These are phyloP conservation scores for Cryptus armator DNA, from an alignment of 2,888 invertebrate species.

Conservation along the genomic window DNA sequence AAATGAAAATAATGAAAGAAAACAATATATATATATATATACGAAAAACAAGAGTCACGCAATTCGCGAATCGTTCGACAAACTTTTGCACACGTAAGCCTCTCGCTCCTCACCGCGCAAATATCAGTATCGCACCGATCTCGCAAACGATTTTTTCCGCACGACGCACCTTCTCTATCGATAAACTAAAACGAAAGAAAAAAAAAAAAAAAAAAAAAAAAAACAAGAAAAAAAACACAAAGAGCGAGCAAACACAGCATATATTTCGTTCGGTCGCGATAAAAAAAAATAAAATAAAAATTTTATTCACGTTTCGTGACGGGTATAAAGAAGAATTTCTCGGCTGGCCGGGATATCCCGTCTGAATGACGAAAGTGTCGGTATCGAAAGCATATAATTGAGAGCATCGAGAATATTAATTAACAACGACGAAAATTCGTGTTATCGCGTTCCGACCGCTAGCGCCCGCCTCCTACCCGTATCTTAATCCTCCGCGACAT, in stretches of 20 bases:
- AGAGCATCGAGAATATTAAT: slow-evolving; percentile 26
- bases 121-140: slow-evolving; percentile 25
- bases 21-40: background rate
- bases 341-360: slow-evolving; percentile 64
- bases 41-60: slow-evolving; percentile 6
- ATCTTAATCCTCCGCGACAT: slow-evolving; percentile 19
- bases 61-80: slow-evolving; percentile 25
- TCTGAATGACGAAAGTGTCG: slow-evolving; percentile 21
- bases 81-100: slow-evolving; percentile 34
- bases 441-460: slow-evolving; percentile 32
- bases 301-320: slow-evolving; percentile 18
- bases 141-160: slow-evolving; percentile 11
- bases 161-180: slow-evolving; percentile 14
- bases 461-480: background rate
- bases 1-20: slow-evolving; percentile 10
- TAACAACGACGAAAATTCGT: background rate
- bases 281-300: background rate
- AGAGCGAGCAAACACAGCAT: background rate
- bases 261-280: slow-evolving; percentile 5
- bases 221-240: slow-evolving; percentile 2
- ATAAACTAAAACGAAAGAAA: background rate
- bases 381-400: background rate
- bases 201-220: background rate
- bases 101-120: slow-evolving; percentile 22
- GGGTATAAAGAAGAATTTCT: slow-evolving; percentile 40